Evolutionary conservation across 2,888 invertebrate genomes (phyloP), one percentile per base, ranked within the genome.

Genomic region (Arrhopalites spinosus): DNA sequence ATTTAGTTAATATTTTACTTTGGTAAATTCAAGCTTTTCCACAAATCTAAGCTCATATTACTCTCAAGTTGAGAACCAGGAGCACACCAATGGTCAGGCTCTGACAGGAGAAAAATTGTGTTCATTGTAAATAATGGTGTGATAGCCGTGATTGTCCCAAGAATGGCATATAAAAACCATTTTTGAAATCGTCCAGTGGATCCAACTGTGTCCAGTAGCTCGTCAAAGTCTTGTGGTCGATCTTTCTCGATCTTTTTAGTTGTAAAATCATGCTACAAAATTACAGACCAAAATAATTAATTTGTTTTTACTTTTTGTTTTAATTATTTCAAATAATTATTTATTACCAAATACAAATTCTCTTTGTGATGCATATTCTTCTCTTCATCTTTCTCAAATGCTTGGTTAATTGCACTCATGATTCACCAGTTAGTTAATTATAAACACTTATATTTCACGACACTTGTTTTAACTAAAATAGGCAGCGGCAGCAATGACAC

Each of bases 51-150:
- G 83, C 88, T 87, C 15, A 87, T 86, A 68, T 86, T 84, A 27
- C 89, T 88, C 0, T 89, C 87, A 36, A 89, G 88, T 68, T 85
- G 84, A 80, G 89, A 89, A 88, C 88, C 88, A 83, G 89, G 89
- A 61, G 89, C 87, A 7, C 89, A 90, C 88, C 89, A 89, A 83
- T 89, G 89, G 50, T 80, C 74, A 0, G 78, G 80, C 69, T 87
- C 86, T 73, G 87, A 86, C 73, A 89, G 83, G 20, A 88, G 87
- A 81, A 89, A 84, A 45, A 89, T 86, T 13, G 88, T 85, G 82
- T 88, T 89, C 25, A 59, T 23, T 15, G 75, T 77, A 81, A 88
- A 88, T 45, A 87, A 85, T 86, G 89, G 86, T 27, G 88, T 86
- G 1, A 87, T 86, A 30, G 86, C 85, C 69, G 87, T 84, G 29